Base-by-base conservation (phyloP, 2,113 vertebrate species). In the Vidua macroura region DNA sequence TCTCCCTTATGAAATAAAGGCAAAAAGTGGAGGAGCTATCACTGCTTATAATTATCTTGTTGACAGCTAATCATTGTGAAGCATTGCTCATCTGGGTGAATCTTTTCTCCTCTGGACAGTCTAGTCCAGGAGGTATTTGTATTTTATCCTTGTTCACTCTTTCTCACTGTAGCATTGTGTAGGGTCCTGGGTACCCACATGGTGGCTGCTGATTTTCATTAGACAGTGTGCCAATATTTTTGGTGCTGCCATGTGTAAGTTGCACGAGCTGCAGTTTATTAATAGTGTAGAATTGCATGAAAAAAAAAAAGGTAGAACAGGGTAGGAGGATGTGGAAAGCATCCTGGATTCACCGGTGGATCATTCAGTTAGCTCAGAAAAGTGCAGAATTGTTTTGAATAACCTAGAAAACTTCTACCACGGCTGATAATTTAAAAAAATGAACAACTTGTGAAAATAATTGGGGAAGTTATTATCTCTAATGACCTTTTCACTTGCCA, bases 261-360 rank as follows among this genome's bases (percentile, higher is more conserved):
- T 94, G 24, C 19, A 28, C 0, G 0, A 59, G 20, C 14, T 72
- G 10, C 30, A 19, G 6, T 35, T 92, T 25, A 9, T 49, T 77
- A 17, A 10, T 30, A 70, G 19, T 4, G 19, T 55, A 68, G 33
- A 60, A 43, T 25, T 75, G 44, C 62, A 56, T 11, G 37, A 55
- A 49, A 46, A 58, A 56, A 56, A 53, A 48, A 28, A 28, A 8
- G 15, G 7, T 85, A 60, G 70, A 80, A 48, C 18, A 48, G 44
- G 44, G 33, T 17, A 48, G 52, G 46, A 48, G 52, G 46, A 22
- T 93, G 70, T 72, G 48, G 60, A 51, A 81, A 48, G 17, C 22
- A 5, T 37, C 6, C 31, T 78, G 9, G 5, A 5, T 55, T 83
- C n/a, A 68, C 12, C 0, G 0, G 1, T 43, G 13, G 48, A 46